Base-by-base conservation (phyloP, 2,797 vertebrate genomes). In the Poecile montanus region DNA sequence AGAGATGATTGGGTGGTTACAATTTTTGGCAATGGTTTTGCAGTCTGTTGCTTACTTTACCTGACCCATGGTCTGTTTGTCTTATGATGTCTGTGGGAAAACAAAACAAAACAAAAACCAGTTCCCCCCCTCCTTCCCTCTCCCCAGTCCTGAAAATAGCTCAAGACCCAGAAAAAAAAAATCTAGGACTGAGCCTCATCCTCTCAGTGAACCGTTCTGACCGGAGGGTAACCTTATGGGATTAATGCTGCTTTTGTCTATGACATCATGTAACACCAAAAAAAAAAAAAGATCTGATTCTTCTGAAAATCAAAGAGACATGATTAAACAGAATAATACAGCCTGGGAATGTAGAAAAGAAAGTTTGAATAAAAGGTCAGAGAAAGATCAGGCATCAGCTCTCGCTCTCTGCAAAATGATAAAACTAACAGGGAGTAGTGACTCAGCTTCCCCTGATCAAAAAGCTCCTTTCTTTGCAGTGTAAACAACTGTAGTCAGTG, bases 1-100 rank as follows among this genome's bases (percentile, higher is more conserved):
- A 83, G 88, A 97, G 74, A 89, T 6, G 29, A 92, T 94, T 58
- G 96, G 79, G 62, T 96, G 70, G 91, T 95, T 97, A 91, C 92
- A 89, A 79, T 96, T 96, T 97, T 96, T 97, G 96, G 97, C 97
- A 96, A 58, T 21, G 12, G 8, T 73, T 93, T 96, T 82, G 34
- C 50, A 56, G 85, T 81, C 93, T 97, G 96, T 91, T 98, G 97
- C 95, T 97, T 95, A 95, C 95, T 96, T 96, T 97, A 97, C 96
- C 97, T 97, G 97, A 97, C 96, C 96, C 61, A 48, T 83, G 85
- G 89, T 96, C 89, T 94, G 60, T 95, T 97, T 97, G 87, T 95
- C 91, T 96, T 93, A 90, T 9, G 9, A 94, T 97, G 94, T 94
- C 97, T 97, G 93, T 97, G 97, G 97, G 97, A 95, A 97, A 93